Conservation (phyloP, 1,140 invertebrate species). For the Panulirus ornatus region DNA sequence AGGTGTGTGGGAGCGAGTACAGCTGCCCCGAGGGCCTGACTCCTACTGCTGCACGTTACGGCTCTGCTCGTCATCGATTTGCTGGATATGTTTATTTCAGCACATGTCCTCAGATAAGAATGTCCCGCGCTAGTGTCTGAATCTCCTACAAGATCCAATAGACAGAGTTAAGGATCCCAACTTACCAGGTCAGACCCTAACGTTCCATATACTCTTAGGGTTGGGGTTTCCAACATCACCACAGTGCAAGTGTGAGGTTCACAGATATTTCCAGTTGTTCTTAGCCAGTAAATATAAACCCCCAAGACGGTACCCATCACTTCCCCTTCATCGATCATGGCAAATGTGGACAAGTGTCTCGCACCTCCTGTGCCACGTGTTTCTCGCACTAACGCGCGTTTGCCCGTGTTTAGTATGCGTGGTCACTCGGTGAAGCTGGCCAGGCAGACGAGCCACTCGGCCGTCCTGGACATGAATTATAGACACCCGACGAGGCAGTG, state of each 20-base stretch:
- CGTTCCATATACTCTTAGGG: too few relatives aligned
- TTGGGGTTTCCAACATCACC: too few relatives aligned
- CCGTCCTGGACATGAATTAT: background rate
- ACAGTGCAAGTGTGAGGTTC: too few relatives aligned
- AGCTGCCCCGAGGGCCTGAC: slow-evolving; percentile 2
- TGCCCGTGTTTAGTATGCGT: slow-evolving; percentile 47
- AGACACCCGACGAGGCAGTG: slow-evolving; percentile 2
- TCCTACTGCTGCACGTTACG: slow-evolving; percentile 17
- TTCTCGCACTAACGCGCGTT: slow-evolving; percentile 39
- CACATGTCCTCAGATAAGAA: too few relatives aligned
- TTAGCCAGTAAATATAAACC: too few relatives aligned
- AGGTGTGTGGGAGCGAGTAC: background rate
- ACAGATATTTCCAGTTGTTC: too few relatives aligned
- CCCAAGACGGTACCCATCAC: too few relatives aligned
- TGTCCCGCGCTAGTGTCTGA: too few relatives aligned
- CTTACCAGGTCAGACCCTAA: too few relatives aligned
- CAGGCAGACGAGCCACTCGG: background rate
- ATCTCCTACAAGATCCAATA: too few relatives aligned
- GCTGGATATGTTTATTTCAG: too few relatives aligned
- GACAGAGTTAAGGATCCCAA: too few relatives aligned
- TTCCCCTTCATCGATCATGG: slow-evolving; percentile 7
- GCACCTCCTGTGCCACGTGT: slow-evolving; percentile 33
- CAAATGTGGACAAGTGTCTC: slow-evolving; percentile 6
- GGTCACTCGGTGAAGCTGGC: slow-evolving; percentile 20
- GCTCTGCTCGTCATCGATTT: slow-evolving; percentile 50